A percentile compares a stretch with the other conserved stretches of the same genome.
Evolutionary conservation across 2,113 vertebrate genomes (phyloP).

Genomic region (Pongo pygmaeus): DNA sequence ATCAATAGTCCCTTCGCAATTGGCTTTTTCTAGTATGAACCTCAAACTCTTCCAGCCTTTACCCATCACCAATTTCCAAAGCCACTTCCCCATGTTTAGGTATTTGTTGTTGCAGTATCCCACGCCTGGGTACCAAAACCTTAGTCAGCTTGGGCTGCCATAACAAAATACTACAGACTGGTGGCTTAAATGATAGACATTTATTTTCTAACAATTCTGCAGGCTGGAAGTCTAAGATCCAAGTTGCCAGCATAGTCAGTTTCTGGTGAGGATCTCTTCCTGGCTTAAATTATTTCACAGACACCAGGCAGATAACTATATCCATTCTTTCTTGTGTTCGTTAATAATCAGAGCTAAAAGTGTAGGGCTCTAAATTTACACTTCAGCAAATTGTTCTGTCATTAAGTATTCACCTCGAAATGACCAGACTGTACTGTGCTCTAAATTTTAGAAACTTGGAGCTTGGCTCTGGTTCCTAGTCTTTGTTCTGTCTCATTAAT

Average conservation of each 20-base stretch:
- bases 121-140: not conserved
- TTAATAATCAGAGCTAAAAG: not conserved
- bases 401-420: not conserved
- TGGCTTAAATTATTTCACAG: not conserved
- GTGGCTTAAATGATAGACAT: not conserved
- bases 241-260: too few relatives aligned
- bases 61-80: not conserved
- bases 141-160: not conserved
- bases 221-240: not conserved
- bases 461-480: not conserved
- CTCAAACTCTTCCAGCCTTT: not conserved
- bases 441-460: not conserved
- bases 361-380: not conserved
- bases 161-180: not conserved
- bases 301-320: not conserved
- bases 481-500: not conserved
- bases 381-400: not conserved
- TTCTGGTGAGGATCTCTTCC: not conserved
- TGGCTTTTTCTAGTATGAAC: not conserved
- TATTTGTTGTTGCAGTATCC: not conserved
- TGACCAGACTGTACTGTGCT: not conserved
- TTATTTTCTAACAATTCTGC: not conserved
- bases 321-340: not conserved
- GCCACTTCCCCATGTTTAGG: not conserved
- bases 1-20: not conserved